A percentile compares a stretch with the other conserved stretches of the same genome.
These are phyloP conservation scores for Eonycteris spelaea DNA, from an alignment of 2,113 vertebrate genomes.

Conservation along the genomic window DNA sequence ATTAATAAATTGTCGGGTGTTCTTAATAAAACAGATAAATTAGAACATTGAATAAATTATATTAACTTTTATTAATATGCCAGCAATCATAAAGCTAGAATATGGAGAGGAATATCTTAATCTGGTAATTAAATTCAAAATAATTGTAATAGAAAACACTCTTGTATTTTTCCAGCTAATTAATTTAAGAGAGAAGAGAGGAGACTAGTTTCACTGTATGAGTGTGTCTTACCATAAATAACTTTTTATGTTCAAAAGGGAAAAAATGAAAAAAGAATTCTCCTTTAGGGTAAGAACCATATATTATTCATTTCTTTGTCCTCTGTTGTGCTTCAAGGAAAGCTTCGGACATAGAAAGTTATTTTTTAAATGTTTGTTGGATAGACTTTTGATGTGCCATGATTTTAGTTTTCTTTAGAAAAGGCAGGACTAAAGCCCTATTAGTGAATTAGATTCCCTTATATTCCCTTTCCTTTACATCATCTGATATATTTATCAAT, in stretches of 20 bases:
- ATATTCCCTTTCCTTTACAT: background rate
- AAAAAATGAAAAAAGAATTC: background rate
- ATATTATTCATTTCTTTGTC: background rate
- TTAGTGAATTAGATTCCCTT: background rate
- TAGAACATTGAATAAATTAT: background rate
- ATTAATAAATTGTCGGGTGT: constrained; percentile 5
- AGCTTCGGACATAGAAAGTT: background rate
- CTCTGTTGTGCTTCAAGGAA: background rate
- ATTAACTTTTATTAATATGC: constrained; percentile 12
- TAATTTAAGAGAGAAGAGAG: background rate
- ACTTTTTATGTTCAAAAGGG: background rate
- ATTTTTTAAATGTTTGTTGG: background rate
- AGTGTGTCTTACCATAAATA: background rate
- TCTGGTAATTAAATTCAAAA: background rate
- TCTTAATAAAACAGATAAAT: background rate
- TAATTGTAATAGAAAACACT: background rate
- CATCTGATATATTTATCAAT: background rate
- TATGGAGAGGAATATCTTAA: background rate
- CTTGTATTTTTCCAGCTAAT: background rate
- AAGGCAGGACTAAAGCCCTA: background rate
- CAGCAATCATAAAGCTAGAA: background rate
- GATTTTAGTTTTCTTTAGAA: background rate
- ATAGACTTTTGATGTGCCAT: background rate
- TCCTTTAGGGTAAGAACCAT: background rate
- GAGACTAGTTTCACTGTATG: background rate